phyloP scores from a whole-genome alignment of 2,888 invertebrate species.

The Diaphora mendica region DNA sequence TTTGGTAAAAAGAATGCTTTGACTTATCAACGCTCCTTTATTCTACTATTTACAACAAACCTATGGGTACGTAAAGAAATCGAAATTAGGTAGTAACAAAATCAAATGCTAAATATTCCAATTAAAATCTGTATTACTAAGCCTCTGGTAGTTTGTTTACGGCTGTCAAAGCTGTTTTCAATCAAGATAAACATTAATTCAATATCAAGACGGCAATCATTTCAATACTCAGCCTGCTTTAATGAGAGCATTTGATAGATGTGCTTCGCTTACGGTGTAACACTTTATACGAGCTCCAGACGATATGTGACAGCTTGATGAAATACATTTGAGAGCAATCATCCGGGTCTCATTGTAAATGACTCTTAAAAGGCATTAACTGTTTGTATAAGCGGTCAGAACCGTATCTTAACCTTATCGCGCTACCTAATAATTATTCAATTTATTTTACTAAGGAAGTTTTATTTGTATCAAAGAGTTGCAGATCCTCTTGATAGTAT shows the following conservation, averaged over 20 bases:
- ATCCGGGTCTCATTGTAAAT: not conserved
- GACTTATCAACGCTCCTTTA: too few relatives aligned
- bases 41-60: too few relatives aligned
- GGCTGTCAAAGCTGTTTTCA: constrained; percentile 1
- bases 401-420: not conserved
- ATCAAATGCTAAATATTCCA: not conserved
- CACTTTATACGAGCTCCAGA: constrained; percentile 9
- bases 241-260: constrained; percentile 18
- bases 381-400: not conserved
- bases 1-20: too few relatives aligned
- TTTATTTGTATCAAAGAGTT: too few relatives aligned
- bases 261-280: constrained; percentile 11
- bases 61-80: too few relatives aligned
- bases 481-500: too few relatives aligned
- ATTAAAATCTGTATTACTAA: not conserved
- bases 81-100: not conserved
- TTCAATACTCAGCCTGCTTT: constrained; percentile 18
- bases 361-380: not conserved
- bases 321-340: constrained; percentile 33
- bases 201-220: constrained; percentile 24
- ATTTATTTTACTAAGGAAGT: not conserved
- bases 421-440: not conserved
- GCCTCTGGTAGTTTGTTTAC: not conserved
- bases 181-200: constrained; percentile 22
- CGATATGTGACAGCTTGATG: constrained; percentile 22